Evolutionary conservation across 2,797 vertebrate genomes (phyloP).

Genomic region (Paramormyrops hopkinsi): DNA sequence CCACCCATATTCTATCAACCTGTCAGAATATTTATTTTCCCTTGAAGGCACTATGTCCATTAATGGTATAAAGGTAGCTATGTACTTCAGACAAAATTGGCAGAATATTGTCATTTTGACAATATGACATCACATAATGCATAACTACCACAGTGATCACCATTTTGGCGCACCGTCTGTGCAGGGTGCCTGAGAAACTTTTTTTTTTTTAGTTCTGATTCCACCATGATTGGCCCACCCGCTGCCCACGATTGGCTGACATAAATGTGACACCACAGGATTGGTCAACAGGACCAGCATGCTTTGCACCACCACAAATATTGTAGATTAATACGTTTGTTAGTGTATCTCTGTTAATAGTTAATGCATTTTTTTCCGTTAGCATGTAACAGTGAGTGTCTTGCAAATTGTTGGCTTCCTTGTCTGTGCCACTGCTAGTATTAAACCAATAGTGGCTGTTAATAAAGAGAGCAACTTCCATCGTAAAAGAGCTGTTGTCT

Average conservation of each 20-base stretch:
- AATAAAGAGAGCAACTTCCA: background rate
- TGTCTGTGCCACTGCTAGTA: background rate
- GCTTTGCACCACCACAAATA: background rate
- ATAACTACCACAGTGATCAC: background rate
- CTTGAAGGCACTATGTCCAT: background rate
- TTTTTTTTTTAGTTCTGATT: background rate
- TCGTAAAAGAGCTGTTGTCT: background rate
- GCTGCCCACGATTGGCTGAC: background rate
- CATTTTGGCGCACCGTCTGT: background rate
- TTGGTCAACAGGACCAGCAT: background rate
- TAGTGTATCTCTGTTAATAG: background rate
- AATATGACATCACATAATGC: background rate
- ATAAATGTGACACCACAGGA: background rate
- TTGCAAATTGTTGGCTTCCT: background rate
- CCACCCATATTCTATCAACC: background rate
- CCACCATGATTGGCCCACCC: background rate
- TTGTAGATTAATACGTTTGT: background rate
- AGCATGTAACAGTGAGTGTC: background rate
- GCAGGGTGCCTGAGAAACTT: background rate
- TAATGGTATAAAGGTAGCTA: background rate
- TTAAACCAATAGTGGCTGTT: background rate
- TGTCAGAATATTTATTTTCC: background rate
- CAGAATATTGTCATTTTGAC: background rate
- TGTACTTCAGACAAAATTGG: background rate
- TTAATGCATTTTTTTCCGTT: background rate